Evolutionary conservation across 2,888 invertebrate genomes (phyloP).

Genomic region (Tenthredo notha): DNA sequence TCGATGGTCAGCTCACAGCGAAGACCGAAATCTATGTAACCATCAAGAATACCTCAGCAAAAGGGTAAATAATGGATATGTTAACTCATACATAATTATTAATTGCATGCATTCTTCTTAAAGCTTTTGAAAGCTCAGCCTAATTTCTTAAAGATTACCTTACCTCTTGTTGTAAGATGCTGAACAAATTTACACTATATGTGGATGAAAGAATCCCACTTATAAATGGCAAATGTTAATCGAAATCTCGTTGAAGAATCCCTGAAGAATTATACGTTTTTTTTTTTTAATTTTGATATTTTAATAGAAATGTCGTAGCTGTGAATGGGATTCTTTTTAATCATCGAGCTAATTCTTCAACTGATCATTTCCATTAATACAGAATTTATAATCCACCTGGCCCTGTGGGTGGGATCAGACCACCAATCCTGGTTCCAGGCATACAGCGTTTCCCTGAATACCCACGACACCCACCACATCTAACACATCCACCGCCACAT

Average conservation of each 20-base stretch:
- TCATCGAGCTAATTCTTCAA: neutral
- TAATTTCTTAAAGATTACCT: neutral
- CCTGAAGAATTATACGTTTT: neutral
- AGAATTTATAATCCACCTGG: conserved; percentile 66
- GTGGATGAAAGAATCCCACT: neutral
- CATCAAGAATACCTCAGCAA: conserved; percentile 79
- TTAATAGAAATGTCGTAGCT: neutral
- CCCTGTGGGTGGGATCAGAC: conserved; percentile 68
- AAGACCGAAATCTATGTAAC: conserved; percentile 86
- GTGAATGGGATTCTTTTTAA: conserved; percentile 40
- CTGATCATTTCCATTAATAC: conserved; percentile 8
- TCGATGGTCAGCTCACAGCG: conserved; percentile 83
- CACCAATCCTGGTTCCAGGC: conserved; percentile 69
- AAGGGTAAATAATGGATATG: conserved; percentile 66
- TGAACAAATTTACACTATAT: neutral
- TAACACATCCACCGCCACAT: conserved; percentile 62
- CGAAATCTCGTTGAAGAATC: neutral
- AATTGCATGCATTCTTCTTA: conserved; percentile 47
- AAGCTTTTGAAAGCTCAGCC: too few species aligned
- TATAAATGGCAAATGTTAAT: neutral
- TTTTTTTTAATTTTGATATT: neutral
- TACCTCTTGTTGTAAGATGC: neutral
- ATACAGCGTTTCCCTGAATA: conserved; percentile 69
- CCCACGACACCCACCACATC: conserved; percentile 65
- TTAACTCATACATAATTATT: conserved; percentile 64